phyloP scores from a whole-genome alignment of 2,113 vertebrate genomes.

The Sclerurus mexicanus region DNA sequence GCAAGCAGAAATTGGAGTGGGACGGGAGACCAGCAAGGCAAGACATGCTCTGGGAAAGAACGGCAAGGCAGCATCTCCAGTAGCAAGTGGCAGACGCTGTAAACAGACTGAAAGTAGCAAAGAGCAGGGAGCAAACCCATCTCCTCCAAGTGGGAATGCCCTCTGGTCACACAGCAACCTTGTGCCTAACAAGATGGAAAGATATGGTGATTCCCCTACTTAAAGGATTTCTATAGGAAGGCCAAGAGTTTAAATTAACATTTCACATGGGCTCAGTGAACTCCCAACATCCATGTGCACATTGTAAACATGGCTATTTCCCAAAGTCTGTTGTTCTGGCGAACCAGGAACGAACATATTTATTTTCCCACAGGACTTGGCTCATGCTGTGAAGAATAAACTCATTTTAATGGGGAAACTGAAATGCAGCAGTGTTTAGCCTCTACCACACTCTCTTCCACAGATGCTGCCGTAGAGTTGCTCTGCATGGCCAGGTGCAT shows the following conservation, averaged over 20 bases:
- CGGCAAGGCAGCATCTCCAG: background rate
- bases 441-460: background rate
- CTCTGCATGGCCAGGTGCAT: slow-evolving; percentile 3
- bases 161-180: background rate
- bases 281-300: background rate
- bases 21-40: slow-evolving; percentile 27
- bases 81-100: background rate
- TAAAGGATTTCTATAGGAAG: background rate
- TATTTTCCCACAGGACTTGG: background rate
- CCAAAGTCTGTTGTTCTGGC: background rate
- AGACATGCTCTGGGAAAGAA: slow-evolving; percentile 32
- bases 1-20: slow-evolving; percentile 37
- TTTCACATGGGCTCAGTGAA: background rate
- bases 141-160: background rate
- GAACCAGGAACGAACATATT: background rate
- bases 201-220: background rate
- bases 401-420: background rate
- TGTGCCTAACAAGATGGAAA: background rate
- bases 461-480: slow-evolving; percentile 15
- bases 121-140: background rate
- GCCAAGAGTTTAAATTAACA: background rate
- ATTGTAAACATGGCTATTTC: background rate
- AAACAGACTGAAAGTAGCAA: background rate
- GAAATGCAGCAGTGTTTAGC: background rate
- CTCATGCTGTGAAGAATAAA: background rate